A percentile compares a stretch with the other conserved stretches of the same genome.
Conservation (phyloP, 30 jellyfish, hydroid and myxozoan species). For the Hydra vulgaris region DNA sequence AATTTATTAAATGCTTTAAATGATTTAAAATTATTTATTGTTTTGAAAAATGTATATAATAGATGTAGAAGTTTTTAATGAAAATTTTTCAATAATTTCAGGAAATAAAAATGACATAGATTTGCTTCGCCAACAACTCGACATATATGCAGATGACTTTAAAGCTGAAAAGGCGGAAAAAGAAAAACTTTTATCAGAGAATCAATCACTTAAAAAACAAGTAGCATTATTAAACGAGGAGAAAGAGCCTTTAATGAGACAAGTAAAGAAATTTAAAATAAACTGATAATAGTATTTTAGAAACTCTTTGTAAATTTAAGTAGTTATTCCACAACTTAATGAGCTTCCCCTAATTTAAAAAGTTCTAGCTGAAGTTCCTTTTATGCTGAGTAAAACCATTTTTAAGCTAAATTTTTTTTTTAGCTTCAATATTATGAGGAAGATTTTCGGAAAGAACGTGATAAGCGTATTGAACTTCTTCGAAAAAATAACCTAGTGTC, state of each 20-base stretch:
- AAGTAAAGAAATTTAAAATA: constrained; percentile 18
- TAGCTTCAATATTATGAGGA: constrained; percentile 47
- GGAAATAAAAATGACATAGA: neutral
- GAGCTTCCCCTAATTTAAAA: no score
- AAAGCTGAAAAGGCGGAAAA: constrained; percentile 57
- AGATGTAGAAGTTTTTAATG: no score
- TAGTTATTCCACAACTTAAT: no score
- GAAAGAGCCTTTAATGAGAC: constrained; percentile 24
- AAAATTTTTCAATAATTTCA: neutral
- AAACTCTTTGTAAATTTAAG: no score
- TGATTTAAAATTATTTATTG: no score
- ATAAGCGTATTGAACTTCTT: constrained; percentile 11
- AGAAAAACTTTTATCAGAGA: constrained; percentile 29
- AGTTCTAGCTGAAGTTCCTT: no score
- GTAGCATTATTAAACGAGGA: constrained; percentile 23
- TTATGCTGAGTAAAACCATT: no score
- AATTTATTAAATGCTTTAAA: no score
- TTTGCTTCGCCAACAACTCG: constrained; percentile 47
- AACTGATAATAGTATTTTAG: no score
- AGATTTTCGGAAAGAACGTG: constrained; percentile 36
- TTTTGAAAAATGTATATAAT: no score
- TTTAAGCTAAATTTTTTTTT: neutral
- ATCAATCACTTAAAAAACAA: constrained; percentile 27
- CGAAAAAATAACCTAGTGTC: neutral
- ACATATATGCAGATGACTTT: constrained; percentile 62